Conservation (phyloP, 2,888 invertebrate genomes). For the Melanostoma scalare region DNA sequence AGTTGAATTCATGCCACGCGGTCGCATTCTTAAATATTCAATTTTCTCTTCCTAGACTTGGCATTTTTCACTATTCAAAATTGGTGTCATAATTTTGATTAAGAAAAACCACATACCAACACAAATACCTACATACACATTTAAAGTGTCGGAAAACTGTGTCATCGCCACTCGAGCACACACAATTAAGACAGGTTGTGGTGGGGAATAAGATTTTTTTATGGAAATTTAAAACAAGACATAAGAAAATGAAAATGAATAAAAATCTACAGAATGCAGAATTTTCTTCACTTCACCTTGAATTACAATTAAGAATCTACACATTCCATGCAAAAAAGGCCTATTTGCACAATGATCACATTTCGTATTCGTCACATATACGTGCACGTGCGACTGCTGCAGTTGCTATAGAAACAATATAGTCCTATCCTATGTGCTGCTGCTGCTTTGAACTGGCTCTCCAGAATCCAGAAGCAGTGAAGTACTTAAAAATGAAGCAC, state of each 20-base stretch:
- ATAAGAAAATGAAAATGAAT: not conserved
- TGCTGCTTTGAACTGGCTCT: slow-evolving; percentile 23
- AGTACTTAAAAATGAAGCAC: slow-evolving; percentile 52
- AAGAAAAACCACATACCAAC: slow-evolving; percentile 18
- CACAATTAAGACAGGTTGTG: slow-evolving; percentile 51
- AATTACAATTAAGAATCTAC: slow-evolving; percentile 65
- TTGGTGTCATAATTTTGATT: slow-evolving; percentile 6
- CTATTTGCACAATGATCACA: slow-evolving; percentile 64
- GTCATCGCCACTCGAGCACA: slow-evolving; percentile 41
- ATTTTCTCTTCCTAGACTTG: slow-evolving; percentile 6
- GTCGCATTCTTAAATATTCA: slow-evolving; percentile 37
- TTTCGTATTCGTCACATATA: slow-evolving; percentile 14
- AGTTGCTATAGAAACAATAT: not conserved
- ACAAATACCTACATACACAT: slow-evolving; percentile 34
- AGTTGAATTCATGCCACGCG: slow-evolving; percentile 54
- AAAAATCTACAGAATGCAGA: slow-evolving; percentile 19
- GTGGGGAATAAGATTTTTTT: slow-evolving; percentile 20
- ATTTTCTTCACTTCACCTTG: slow-evolving; percentile 70
- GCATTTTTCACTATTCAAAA: slow-evolving; percentile 13
- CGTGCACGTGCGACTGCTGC: slow-evolving; percentile 8
- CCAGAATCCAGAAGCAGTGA: slow-evolving; percentile 64
- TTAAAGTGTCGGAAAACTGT: slow-evolving; percentile 59
- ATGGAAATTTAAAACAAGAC: not conserved
- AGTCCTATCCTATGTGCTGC: not conserved
- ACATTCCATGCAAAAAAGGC: slow-evolving; percentile 63